A percentile compares a stretch with the other conserved stretches of the same genome.
Conservation (phyloP, 2,888 invertebrate genomes). For the Amphiduros pacificus region DNA sequence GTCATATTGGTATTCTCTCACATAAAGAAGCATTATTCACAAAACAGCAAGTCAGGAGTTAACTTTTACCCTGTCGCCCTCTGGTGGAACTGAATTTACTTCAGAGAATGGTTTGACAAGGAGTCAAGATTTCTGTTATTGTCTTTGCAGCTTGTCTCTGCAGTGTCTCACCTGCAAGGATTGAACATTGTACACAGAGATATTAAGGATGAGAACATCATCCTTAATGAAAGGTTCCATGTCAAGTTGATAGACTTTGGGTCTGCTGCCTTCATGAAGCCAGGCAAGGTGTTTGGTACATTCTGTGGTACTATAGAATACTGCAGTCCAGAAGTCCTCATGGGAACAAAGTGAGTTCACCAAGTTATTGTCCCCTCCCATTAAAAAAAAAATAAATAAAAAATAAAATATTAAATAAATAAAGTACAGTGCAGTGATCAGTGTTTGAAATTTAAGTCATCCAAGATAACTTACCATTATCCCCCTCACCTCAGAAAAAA, state of each 20-base stretch:
- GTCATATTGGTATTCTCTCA: too few relatives aligned
- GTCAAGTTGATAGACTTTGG: constrained; percentile 78
- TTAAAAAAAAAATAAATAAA: not conserved
- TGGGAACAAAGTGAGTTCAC: constrained; percentile 68
- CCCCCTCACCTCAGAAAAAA: too few relatives aligned
- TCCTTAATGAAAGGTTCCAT: constrained; percentile 72
- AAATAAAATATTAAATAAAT: not conserved
- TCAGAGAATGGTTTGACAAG: too few relatives aligned
- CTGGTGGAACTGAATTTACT: too few relatives aligned
- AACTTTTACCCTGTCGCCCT: too few relatives aligned
- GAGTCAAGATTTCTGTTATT: too few relatives aligned
- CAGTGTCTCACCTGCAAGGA: constrained; percentile 70
- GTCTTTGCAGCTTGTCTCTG: constrained; percentile 68
- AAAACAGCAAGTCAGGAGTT: too few relatives aligned
- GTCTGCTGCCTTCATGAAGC: constrained; percentile 69
- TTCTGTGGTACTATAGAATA: constrained; percentile 79
- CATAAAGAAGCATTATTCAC: too few relatives aligned
- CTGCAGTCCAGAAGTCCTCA: constrained; percentile 75
- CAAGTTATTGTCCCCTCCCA: not conserved
- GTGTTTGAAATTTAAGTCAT: too few relatives aligned
- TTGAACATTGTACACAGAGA: constrained; percentile 73
- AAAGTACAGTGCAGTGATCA: too few relatives aligned
- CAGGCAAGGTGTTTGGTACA: constrained; percentile 70
- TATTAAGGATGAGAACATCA: constrained; percentile 77
- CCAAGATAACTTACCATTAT: too few relatives aligned